phyloP scores from a whole-genome alignment of 2,797 vertebrate genomes.

The Anolis apletophallus region DNA sequence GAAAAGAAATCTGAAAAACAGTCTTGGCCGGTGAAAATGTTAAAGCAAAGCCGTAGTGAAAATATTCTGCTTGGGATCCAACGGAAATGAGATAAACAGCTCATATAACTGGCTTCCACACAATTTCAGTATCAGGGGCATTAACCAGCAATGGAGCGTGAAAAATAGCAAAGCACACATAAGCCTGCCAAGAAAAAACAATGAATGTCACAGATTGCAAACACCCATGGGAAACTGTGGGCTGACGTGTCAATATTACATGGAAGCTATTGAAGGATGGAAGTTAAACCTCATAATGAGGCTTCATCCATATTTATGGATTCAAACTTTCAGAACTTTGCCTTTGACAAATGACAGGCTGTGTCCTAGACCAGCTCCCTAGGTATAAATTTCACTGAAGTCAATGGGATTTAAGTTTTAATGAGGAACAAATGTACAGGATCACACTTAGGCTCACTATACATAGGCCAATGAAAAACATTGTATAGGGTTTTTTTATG shows the following conservation, averaged over 20 bases:
- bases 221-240: background rate
- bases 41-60: background rate
- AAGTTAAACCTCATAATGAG: background rate
- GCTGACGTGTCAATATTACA: background rate
- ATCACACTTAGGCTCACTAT: too few relatives aligned
- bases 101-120: background rate
- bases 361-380: too few relatives aligned
- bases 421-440: background rate
- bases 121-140: background rate
- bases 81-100: background rate
- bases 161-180: background rate
- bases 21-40: background rate
- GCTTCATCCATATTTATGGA: background rate
- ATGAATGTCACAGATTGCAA: background rate
- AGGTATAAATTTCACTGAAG: background rate
- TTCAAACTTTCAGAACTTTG: background rate
- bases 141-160: background rate
- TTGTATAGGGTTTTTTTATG: too few relatives aligned
- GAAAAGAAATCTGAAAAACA: too few relatives aligned
- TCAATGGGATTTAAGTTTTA: too few relatives aligned
- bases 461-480: background rate
- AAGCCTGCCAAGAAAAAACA: slow-evolving; percentile 17
- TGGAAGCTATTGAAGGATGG: background rate
- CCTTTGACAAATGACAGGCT: background rate
- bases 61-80: background rate